Evolutionary conservation across 2,113 vertebrate species (phyloP), one percentile per base, ranked within the genome.

Genomic region (Hippocampus guttulatus): DNA sequence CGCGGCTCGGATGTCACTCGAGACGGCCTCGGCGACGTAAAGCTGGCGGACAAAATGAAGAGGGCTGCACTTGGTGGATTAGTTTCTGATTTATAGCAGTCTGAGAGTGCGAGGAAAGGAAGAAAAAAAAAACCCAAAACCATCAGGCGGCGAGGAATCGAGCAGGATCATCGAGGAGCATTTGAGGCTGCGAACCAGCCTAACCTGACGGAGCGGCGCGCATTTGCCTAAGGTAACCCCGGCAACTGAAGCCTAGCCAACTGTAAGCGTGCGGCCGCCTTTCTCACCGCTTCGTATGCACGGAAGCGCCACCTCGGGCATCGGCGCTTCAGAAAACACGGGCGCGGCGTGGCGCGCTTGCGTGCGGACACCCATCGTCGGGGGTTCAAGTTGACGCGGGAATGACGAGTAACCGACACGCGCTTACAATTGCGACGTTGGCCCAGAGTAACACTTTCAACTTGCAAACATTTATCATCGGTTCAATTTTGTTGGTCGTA

Each of bases 21-120:
- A 87, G 88, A 84, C 84, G 71, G 85, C 82, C 84, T 82, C 75
- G 69, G 75, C 80, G 76, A 86, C 64, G 83, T 82, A 71, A 78
- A 83, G 77, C 82, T 55, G 68, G 81, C 82, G 87, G 90, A 90
- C 87, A 1, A 90, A 89, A 89, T 89, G 81, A 91, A 89, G 87
- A 83, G 79, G 88, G 84, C 87, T 88, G 73, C 79, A 87, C 84
- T 87, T 68, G 81, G 83, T 81, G 85, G 91, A 91, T 90, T 91
- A 88, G 79, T 81, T 88, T 88, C 71, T 61, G 58, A 61, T 61
- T 61, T 61, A 61, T 20, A 5, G 58, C 27, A 33, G 58, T 18
- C 27, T 3, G 27, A 8, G 52, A 55, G 52, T 3, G 52, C 49
- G 16, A 16, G 16, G 5, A 18, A 51, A 16, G 14, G 14, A 11